These are phyloP conservation scores for Scaeva pyrastri DNA, from an alignment of 2,888 invertebrate genomes.

Conservation along the genomic window DNA sequence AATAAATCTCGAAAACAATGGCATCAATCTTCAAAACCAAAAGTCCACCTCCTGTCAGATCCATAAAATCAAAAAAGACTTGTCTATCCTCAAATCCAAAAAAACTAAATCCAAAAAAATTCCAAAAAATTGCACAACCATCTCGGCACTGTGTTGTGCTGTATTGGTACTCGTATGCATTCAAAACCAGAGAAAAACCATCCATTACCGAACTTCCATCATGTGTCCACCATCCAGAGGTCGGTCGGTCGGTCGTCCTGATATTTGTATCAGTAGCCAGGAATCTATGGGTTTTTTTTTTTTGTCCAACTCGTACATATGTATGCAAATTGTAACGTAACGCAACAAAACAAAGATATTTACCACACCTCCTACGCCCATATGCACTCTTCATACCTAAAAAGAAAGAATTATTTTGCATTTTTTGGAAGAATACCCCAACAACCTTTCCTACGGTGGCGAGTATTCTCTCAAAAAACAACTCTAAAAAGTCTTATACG, in stretches of 20 bases:
- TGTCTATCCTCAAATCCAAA: not conserved
- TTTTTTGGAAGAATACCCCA: slow-evolving; percentile 28
- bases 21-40: slow-evolving; percentile 71
- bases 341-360: slow-evolving; percentile 71
- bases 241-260: not conserved
- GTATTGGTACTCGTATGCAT: slow-evolving; percentile 60
- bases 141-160: not conserved
- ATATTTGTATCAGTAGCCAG: slow-evolving; percentile 21
- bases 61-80: slow-evolving; percentile 68
- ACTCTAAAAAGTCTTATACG: slow-evolving; percentile 51
- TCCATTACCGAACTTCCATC: slow-evolving; percentile 72
- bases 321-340: slow-evolving; percentile 71
- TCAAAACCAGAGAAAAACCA: slow-evolving; percentile 65
- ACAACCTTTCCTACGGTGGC: no score
- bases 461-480: not conserved
- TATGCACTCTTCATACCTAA: slow-evolving; percentile 25
- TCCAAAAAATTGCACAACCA: slow-evolving; percentile 32
- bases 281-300: slow-evolving; percentile 1
- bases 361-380: slow-evolving; percentile 41
- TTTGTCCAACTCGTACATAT: not conserved
- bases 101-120: slow-evolving; percentile 2
- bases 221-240: slow-evolving; percentile 56
- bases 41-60: slow-evolving; percentile 73
- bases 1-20: slow-evolving; percentile 69
- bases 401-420: slow-evolving; percentile 42